A percentile compares a stretch with the other conserved stretches of the same genome.
These are phyloP conservation scores for Meloidogyne hapla DNA, from an alignment of 1,140 invertebrate genomes.

Conservation along the genomic window DNA sequence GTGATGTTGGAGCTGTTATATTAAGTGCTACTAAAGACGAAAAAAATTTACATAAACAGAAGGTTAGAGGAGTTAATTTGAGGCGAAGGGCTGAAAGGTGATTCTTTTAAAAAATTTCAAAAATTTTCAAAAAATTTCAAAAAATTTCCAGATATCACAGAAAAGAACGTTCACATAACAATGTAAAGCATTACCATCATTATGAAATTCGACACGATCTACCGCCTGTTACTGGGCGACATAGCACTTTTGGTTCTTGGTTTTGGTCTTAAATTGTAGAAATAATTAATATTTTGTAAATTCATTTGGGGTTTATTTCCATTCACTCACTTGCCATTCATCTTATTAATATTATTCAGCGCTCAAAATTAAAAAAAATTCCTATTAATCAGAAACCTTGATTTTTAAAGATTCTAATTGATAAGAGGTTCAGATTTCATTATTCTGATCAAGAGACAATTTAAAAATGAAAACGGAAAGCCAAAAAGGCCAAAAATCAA, in stretches of 20 bases:
- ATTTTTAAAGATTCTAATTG: no score
- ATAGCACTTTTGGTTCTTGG: conserved; percentile 25
- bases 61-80: conserved; percentile 19
- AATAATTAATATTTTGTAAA: background rate
- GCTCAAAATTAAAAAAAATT: no score
- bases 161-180: background rate
- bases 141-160: background rate
- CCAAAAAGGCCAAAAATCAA: no score
- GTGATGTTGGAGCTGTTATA: background rate
- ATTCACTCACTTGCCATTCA: background rate
- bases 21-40: conserved; percentile 16
- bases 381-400: no score
- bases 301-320: background rate
- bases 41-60: background rate
- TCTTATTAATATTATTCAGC: no score
- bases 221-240: conserved; percentile 8
- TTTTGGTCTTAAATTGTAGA: conserved; percentile 23
- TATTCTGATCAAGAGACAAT: no score
- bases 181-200: conserved; percentile 21
- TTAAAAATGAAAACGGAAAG: no score
- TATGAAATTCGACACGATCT: conserved; percentile 23
- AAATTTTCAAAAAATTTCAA: background rate
- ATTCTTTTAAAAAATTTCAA: background rate
- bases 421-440: no score
- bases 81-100: conserved; percentile 24